These are phyloP conservation scores for Ciconia nigra DNA, from an alignment of 2,797 vertebrate genomes.

Conservation along the genomic window DNA sequence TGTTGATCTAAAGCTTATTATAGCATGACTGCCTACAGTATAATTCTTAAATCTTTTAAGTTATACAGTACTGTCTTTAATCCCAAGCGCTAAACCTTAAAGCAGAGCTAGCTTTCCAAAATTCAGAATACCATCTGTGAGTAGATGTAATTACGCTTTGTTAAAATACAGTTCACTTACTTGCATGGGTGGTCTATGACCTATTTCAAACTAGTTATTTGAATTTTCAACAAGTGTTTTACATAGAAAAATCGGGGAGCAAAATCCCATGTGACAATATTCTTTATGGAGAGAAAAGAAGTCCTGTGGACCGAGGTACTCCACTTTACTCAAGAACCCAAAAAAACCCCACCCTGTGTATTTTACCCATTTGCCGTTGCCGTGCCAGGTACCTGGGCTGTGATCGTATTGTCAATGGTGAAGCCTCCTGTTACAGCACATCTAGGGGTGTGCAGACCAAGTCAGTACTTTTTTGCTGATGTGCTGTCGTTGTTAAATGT, in stretches of 20 bases:
- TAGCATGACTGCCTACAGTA: slow-evolving; percentile 55
- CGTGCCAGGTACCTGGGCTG: neutral
- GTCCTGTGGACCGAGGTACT: neutral
- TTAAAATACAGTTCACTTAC: neutral
- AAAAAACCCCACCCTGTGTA: neutral
- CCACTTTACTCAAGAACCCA: neutral
- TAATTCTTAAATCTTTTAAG: slow-evolving; percentile 71
- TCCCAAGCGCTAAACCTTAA: slow-evolving; percentile 30
- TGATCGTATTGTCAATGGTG: neutral
- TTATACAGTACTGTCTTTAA: slow-evolving; percentile 40
- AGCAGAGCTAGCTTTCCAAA: neutral
- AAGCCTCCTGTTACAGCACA: neutral
- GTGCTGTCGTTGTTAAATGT: neutral
- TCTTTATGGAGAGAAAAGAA: neutral
- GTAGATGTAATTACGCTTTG: neutral
- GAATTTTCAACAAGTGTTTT: neutral
- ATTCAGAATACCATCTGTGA: neutral
- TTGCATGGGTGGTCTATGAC: neutral
- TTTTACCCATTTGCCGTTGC: neutral
- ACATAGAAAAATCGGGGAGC: neutral
- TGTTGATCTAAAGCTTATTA: slow-evolving; percentile 71
- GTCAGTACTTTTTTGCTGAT: neutral
- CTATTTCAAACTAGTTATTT: neutral
- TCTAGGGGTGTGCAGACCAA: neutral
- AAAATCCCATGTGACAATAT: neutral